These are phyloP conservation scores for Chiloscyllium punctatum DNA, from an alignment of 2,797 vertebrate genomes.

Conservation along the genomic window DNA sequence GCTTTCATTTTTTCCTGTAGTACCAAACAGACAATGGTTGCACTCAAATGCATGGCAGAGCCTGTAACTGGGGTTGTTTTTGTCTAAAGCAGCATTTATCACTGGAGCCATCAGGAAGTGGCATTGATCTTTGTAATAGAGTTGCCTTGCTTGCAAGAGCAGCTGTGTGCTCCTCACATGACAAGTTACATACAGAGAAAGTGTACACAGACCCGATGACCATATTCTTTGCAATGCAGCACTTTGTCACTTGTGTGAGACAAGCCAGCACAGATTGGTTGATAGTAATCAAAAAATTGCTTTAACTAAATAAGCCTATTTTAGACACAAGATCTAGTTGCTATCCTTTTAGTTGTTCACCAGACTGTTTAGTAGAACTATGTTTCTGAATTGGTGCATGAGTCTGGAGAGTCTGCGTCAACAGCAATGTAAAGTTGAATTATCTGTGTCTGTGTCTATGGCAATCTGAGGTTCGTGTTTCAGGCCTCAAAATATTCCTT, in stretches of 20 bases:
- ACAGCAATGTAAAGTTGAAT: no score
- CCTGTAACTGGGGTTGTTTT: background rate
- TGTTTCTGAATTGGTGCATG: background rate
- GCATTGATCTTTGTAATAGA: background rate
- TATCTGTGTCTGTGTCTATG: no score
- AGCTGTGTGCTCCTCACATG: background rate
- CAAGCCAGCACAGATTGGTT: background rate
- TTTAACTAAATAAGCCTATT: background rate
- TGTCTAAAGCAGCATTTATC: no score
- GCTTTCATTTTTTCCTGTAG: background rate
- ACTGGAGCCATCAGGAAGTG: background rate
- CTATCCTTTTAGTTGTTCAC: background rate
- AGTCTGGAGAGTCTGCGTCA: background rate
- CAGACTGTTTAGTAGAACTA: background rate
- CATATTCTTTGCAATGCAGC: background rate
- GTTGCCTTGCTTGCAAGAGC: background rate
- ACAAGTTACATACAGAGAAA: background rate
- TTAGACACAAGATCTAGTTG: background rate
- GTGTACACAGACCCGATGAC: background rate
- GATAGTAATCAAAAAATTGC: background rate
- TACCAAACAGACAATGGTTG: background rate
- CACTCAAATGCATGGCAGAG: background rate
- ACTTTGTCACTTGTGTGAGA: background rate
- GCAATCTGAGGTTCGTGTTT: no score
- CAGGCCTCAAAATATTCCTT: no score